phyloP scores from a whole-genome alignment of 2,113 vertebrate species.

The Zapornia atra region DNA sequence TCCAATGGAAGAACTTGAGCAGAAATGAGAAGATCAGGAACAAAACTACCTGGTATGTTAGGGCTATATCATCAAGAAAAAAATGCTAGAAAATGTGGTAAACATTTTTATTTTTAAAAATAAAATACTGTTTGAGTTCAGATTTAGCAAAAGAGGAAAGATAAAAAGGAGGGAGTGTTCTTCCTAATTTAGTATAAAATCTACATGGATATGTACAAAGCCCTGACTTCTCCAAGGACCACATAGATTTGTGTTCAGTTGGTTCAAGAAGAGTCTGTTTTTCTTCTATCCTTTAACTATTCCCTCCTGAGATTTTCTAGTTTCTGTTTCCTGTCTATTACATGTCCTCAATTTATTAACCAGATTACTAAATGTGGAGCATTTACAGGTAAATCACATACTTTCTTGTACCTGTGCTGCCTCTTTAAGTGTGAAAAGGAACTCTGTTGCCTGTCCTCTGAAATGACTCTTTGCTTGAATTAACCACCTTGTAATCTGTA shows the following conservation, averaged over 20 bases:
- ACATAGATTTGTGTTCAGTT: background rate
- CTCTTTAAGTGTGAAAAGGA: background rate
- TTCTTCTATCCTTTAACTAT: background rate
- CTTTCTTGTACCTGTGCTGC: background rate
- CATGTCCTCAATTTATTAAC: background rate
- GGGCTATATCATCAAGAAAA: background rate
- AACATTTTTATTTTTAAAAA: background rate
- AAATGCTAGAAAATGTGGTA: background rate
- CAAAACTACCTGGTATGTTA: background rate
- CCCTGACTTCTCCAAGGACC: background rate
- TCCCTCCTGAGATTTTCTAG: background rate
- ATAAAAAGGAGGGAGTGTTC: fast-evolving
- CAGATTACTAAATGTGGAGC: background rate
- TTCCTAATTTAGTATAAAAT: background rate
- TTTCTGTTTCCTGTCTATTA: background rate
- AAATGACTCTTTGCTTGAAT: background rate
- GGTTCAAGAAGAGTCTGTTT: background rate
- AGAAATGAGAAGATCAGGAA: background rate
- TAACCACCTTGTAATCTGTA: background rate
- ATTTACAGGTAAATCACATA: background rate
- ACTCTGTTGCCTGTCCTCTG: background rate
- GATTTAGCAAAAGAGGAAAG: background rate
- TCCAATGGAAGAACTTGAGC: background rate
- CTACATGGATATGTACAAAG: background rate
- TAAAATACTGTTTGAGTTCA: background rate